Conservation (phyloP, 2,113 vertebrate genomes). For the Polyodon spathula region DNA sequence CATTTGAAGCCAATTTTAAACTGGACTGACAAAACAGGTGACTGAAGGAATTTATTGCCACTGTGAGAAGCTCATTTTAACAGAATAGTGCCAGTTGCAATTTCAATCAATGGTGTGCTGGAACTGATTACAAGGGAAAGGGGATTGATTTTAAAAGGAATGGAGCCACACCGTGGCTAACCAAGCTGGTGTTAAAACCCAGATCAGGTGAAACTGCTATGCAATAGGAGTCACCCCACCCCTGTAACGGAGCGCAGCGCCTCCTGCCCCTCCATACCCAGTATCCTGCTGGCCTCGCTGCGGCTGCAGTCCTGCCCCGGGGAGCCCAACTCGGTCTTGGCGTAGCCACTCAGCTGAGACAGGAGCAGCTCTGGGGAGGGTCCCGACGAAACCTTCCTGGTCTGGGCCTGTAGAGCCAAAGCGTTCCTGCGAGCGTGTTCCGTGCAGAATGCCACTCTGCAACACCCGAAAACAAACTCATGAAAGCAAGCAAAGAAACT, state of each 20-base stretch:
- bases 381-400: slow-evolving; percentile 68
- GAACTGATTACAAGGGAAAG: neutral
- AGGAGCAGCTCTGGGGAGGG: slow-evolving; percentile 71
- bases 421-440: slow-evolving; percentile 83
- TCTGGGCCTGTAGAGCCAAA: slow-evolving; percentile 77
- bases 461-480: neutral
- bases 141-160: neutral
- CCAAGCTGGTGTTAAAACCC: too few relatives aligned
- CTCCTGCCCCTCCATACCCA: too few relatives aligned
- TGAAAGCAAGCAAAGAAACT: too few relatives aligned
- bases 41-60: too few relatives aligned
- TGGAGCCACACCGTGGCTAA: neutral
- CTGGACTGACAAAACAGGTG: too few relatives aligned
- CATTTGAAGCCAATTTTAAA: too few relatives aligned
- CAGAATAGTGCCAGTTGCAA: too few relatives aligned
- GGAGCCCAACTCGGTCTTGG: slow-evolving; percentile 56
- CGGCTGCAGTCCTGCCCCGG: slow-evolving; percentile 59
- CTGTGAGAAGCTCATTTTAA: too few relatives aligned
- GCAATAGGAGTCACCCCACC: too few relatives aligned
- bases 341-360: slow-evolving; percentile 84
- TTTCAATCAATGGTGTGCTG: too few relatives aligned
- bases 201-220: too few relatives aligned
- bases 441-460: slow-evolving; percentile 73
- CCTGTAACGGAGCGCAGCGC: too few relatives aligned
- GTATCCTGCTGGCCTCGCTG: slow-evolving; percentile 74